Percentiles rank a stretch among this genome's conserved stretches.
phyloP scores from a whole-genome alignment of 2,888 invertebrate genomes.

The Morpho achilles region DNA sequence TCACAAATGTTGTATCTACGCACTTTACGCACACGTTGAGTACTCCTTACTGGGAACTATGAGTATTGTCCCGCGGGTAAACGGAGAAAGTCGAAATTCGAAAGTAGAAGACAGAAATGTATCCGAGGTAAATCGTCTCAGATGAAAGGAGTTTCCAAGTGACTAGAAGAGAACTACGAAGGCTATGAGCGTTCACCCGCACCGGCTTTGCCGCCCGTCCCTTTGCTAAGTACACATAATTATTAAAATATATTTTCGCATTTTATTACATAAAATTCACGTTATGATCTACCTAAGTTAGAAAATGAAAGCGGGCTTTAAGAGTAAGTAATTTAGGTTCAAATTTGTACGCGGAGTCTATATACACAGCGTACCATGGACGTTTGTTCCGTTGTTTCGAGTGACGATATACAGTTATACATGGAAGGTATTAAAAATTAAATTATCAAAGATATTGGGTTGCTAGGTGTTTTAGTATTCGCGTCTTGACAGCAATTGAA shows the following conservation, averaged over 20 bases:
- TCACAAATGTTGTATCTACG: conserved; percentile 12
- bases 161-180: conserved; percentile 42
- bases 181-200: conserved; percentile 60
- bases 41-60: conserved; percentile 59
- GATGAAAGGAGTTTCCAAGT: conserved; percentile 25
- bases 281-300: conserved; percentile 78
- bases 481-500: no score
- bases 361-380: conserved; percentile 78
- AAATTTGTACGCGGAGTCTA: conserved; percentile 76
- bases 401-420: conserved; percentile 45
- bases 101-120: conserved; percentile 30
- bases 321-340: conserved; percentile 69
- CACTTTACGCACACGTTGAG: conserved; percentile 55
- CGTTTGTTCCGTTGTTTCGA: conserved; percentile 65
- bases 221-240: conserved; percentile 77
- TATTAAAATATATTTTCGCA: conserved; percentile 79
- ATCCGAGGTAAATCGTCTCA: conserved; percentile 21
- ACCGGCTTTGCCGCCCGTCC: conserved; percentile 73
- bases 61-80: conserved; percentile 72
- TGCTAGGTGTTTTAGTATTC: conserved; percentile 32
- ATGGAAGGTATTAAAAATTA: conserved; percentile 39
- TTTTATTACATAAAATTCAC: conserved; percentile 79
- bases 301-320: conserved; percentile 75
- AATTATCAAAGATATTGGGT: conserved; percentile 34
- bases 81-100: conserved; percentile 36